Conservation (phyloP, 2,888 invertebrate genomes). For the Cephus pulcher region DNA sequence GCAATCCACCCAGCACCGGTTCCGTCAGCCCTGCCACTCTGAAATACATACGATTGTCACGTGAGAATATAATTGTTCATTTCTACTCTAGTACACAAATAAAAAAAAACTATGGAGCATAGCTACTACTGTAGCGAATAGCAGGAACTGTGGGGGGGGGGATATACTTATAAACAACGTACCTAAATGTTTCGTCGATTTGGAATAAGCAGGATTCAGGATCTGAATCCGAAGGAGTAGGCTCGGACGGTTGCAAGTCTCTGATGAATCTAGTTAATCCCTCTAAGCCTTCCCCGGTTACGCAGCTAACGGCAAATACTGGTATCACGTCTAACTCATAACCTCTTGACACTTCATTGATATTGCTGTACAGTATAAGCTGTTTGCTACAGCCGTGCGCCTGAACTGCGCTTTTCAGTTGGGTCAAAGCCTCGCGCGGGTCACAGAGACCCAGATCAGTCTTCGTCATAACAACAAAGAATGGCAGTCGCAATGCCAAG, state of each 20-base stretch:
- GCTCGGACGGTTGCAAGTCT: constrained; percentile 72
- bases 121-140: neutral
- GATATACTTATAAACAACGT: constrained; percentile 6
- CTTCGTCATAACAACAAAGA: constrained; percentile 95
- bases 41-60: constrained; percentile 25
- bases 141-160: neutral
- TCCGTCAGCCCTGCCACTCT: constrained; percentile 82
- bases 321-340: constrained; percentile 71
- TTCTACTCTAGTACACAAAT: neutral
- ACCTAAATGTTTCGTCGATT: constrained; percentile 89
- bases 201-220: constrained; percentile 75
- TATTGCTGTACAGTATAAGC: constrained; percentile 47
- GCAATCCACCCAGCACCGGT: constrained; percentile 86
- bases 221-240: constrained; percentile 48
- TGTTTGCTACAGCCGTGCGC: constrained; percentile 57
- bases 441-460: constrained; percentile 79
- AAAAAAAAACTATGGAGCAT: neutral
- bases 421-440: constrained; percentile 51
- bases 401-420: constrained; percentile 53
- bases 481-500: constrained; percentile 84
- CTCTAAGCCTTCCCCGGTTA: constrained; percentile 86
- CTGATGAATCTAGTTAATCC: constrained; percentile 88
- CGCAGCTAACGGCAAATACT: constrained; percentile 91
- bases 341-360: constrained; percentile 39
- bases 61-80: neutral